phyloP scores from a whole-genome alignment of 2,888 invertebrate species.

The Tiliacea citrago region DNA sequence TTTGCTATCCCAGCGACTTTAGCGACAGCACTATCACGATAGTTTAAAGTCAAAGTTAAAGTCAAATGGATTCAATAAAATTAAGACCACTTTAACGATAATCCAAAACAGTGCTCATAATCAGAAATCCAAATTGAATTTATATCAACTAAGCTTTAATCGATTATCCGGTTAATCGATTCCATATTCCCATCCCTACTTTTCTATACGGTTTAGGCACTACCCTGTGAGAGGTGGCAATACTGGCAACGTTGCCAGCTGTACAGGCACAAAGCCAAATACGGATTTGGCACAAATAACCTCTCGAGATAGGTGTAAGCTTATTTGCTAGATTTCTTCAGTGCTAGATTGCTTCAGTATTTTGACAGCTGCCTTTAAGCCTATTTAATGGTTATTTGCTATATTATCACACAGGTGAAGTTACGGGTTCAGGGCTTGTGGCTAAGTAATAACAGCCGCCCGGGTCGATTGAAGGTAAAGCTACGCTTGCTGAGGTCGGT shows the following conservation, averaged over 20 bases:
- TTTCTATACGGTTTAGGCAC: not conserved
- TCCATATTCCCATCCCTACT: conserved; percentile 14
- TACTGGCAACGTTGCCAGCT: conserved; percentile 7
- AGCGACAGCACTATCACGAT: too few relatives aligned
- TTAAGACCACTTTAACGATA: not conserved
- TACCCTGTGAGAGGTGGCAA: not conserved
- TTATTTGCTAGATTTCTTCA: conserved; percentile 14
- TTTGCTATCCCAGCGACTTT: too few relatives aligned
- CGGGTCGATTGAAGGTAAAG: not conserved
- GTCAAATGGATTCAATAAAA: not conserved
- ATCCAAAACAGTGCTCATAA: not conserved
- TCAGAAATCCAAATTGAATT: not conserved
- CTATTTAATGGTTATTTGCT: not conserved
- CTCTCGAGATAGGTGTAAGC: conserved; percentile 16
- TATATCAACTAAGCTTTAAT: not conserved
- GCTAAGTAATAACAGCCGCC: not conserved
- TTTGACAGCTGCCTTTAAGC: conserved; percentile 4
- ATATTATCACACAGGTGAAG: not conserved
- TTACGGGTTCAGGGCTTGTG: not conserved
- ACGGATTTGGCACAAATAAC: conserved; percentile 53
- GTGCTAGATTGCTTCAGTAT: conserved; percentile 1
- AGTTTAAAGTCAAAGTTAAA: too few relatives aligned
- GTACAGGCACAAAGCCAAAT: conserved; percentile 54
- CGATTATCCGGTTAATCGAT: not conserved
- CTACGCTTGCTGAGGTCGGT: not conserved